These are phyloP conservation scores for Phrynosoma platyrhinos DNA, from an alignment of 2,113 vertebrate genomes.

Conservation along the genomic window DNA sequence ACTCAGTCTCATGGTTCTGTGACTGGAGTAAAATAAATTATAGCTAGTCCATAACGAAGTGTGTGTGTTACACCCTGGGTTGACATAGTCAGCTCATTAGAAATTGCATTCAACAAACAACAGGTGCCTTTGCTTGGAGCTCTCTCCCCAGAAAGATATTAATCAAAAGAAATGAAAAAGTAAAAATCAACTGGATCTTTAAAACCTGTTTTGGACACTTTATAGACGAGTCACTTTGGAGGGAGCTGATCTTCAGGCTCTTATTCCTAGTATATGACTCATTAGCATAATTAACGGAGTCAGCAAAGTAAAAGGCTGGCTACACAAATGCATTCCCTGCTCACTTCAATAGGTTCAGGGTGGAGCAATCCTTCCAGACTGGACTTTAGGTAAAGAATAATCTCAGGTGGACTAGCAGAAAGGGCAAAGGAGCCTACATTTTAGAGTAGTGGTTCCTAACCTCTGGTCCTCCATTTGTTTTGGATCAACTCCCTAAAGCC, in stretches of 20 bases:
- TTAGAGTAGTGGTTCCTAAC: not conserved
- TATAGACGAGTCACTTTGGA: conserved; percentile 24
- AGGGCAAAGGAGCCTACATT: not conserved
- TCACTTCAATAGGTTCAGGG: not conserved
- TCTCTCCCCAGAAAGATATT: not conserved
- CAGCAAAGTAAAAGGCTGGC: not conserved
- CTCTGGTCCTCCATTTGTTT: no score
- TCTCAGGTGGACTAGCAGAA: not conserved
- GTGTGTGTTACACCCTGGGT: not conserved
- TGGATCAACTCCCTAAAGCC: not conserved
- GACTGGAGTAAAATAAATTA: conserved; percentile 41
- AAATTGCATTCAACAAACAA: not conserved
- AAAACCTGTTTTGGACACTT: conserved; percentile 8
- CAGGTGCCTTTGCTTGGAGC: conserved; percentile 10
- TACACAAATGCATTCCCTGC: conserved; percentile 6
- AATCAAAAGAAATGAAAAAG: conserved; percentile 25
- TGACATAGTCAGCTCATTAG: conserved; percentile 60
- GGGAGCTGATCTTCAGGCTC: conserved; percentile 19
- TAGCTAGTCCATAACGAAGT: conserved; percentile 50
- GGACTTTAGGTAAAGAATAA: not conserved
- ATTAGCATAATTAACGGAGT: not conserved
- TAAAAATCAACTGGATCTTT: conserved; percentile 11
- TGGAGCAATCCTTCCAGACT: conserved; percentile 2
- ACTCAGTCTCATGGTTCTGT: conserved; percentile 7
- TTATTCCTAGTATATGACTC: not conserved